phyloP scores from a whole-genome alignment of 2,797 vertebrate species.

The Adrianichthys oophorus region DNA sequence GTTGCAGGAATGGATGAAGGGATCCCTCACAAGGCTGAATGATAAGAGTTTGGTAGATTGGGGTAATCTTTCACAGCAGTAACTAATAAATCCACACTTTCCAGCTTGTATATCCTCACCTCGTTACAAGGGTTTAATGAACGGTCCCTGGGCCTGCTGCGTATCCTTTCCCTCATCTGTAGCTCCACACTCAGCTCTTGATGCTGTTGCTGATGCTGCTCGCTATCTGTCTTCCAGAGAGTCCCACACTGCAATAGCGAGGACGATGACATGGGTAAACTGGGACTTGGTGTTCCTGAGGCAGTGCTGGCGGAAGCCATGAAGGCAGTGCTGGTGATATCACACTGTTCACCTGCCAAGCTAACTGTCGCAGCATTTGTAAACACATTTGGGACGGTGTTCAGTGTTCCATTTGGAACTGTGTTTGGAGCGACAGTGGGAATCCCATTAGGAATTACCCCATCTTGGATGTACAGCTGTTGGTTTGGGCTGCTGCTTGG shows the following conservation, averaged over 20 bases:
- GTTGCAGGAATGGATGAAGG: constrained; percentile 84
- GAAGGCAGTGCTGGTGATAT: constrained; percentile 58
- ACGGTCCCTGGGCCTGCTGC: constrained; percentile 74
- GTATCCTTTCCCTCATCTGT: constrained; percentile 82
- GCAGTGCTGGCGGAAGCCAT: constrained; percentile 68
- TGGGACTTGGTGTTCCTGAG: constrained; percentile 74
- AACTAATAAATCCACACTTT: background rate
- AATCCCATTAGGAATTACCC: constrained; percentile 57
- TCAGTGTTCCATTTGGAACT: constrained; percentile 36
- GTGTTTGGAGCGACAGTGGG: constrained; percentile 38
- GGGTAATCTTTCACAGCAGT: background rate
- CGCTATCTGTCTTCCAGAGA: constrained; percentile 70
- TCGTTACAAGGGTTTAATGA: constrained; percentile 37
- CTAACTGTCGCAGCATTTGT: constrained; percentile 48
- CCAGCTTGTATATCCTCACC: constrained; percentile 40
- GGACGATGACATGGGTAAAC: constrained; percentile 72
- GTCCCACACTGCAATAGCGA: constrained; percentile 65
- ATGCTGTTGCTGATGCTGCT: constrained; percentile 69
- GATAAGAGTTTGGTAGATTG: constrained; percentile 9
- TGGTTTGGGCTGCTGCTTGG: constrained; percentile 61
- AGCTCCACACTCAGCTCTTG: constrained; percentile 79
- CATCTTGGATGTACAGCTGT: constrained; percentile 62
- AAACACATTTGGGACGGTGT: constrained; percentile 32
- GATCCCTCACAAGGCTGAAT: constrained; percentile 64
- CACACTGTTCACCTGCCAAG: constrained; percentile 58